phyloP scores from a whole-genome alignment of 2,888 invertebrate species.

The Ectemnius cavifrons region DNA sequence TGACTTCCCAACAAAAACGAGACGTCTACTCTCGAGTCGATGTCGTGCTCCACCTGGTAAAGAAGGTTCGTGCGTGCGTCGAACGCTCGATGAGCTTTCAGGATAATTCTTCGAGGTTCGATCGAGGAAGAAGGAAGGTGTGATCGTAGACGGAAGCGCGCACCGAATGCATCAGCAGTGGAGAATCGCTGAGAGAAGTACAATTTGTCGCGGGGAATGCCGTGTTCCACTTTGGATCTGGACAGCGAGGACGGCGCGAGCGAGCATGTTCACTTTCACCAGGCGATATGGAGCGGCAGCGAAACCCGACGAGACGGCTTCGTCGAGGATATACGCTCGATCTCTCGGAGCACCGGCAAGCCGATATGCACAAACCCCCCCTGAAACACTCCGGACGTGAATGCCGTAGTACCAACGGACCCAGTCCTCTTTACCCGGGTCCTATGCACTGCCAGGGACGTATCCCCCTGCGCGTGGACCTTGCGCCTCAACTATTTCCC shows the following conservation, averaged over 20 bases:
- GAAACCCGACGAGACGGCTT: constrained; percentile 26
- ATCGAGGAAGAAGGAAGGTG: too few species aligned
- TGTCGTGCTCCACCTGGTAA: constrained; percentile 48
- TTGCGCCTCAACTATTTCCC: neutral
- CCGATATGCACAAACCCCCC: constrained; percentile 61
- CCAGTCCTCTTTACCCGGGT: constrained; percentile 56
- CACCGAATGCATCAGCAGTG: constrained; percentile 9
- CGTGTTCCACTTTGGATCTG: constrained; percentile 15
- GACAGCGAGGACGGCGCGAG: constrained; percentile 13
- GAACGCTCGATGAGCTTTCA: neutral
- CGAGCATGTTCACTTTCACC: constrained; percentile 50
- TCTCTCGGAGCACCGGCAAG: constrained; percentile 27
- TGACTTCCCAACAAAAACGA: constrained; percentile 25
- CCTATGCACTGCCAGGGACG: constrained; percentile 54
- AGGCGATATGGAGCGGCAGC: constrained; percentile 4
- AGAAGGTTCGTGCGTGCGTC: constrained; percentile 2
- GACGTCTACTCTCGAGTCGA: constrained; percentile 13
- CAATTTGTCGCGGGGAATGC: constrained; percentile 4
- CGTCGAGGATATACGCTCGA: constrained; percentile 20
- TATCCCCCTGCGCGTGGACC: constrained; percentile 18
- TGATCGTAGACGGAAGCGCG: too few species aligned
- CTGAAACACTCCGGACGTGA: constrained; percentile 64
- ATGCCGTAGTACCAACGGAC: constrained; percentile 59
- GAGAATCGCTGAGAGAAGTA: neutral
- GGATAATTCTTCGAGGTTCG: too few species aligned